Evolutionary conservation across 2,113 vertebrate genomes (phyloP).

Genomic region (Charadrius vociferus): DNA sequence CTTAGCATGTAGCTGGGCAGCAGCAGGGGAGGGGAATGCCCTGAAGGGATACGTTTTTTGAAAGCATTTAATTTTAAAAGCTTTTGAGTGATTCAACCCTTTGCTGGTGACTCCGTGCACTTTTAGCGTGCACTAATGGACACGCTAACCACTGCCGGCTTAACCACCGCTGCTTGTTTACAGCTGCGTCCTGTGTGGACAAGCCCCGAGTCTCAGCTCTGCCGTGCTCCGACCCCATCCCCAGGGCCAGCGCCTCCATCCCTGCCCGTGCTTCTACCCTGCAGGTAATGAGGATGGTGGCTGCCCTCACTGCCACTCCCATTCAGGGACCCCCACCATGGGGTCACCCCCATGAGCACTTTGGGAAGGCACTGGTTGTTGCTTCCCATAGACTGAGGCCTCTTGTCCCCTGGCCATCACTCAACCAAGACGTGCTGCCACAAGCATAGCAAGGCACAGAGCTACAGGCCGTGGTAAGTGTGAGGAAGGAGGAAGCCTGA

Average conservation of each 20-base stretch:
- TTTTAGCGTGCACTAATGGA: accelerated
- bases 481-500: background rate
- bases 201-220: background rate
- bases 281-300: background rate
- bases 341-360: accelerated
- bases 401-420: background rate
- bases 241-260: background rate
- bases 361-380: background rate
- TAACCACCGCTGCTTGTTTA: accelerated
- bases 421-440: background rate
- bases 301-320: background rate
- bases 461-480: background rate
- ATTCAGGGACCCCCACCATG: background rate
- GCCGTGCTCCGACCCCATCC: background rate
- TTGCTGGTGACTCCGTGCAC: background rate
- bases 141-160: accelerated
- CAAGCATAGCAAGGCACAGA: background rate
- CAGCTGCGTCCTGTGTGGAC: background rate
- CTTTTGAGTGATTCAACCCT: background rate
- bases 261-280: background rate
- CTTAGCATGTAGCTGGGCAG: background rate
- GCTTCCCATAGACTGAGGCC: background rate
- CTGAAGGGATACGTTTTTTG: background rate
- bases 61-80: background rate
- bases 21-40: background rate